These are phyloP conservation scores for Heliconius cydno DNA, from an alignment of 2,888 invertebrate species.

Conservation along the genomic window DNA sequence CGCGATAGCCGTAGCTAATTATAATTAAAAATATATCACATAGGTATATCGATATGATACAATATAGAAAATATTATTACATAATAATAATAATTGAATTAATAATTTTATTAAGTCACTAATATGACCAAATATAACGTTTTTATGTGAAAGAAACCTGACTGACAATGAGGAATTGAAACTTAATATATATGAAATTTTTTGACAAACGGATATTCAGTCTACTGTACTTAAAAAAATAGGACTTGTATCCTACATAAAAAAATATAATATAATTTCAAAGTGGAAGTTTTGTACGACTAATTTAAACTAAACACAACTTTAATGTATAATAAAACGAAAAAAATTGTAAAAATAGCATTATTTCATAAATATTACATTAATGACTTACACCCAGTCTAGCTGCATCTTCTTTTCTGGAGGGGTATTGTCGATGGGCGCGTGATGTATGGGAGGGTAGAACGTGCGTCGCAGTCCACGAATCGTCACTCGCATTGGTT, in stretches of 20 bases:
- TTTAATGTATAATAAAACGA: no score
- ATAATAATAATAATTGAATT: no score
- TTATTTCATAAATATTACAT: not conserved
- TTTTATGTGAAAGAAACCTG: not conserved
- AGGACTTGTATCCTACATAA: no score
- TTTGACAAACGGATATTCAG: no score
- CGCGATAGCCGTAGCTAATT: constrained; percentile 93
- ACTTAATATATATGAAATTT: no score
- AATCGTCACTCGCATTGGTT: constrained; percentile 92
- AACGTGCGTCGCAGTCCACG: constrained; percentile 92
- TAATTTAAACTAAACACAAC: not conserved
- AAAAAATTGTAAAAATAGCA: not conserved
- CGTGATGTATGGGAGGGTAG: constrained; percentile 93
- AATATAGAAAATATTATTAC: not conserved
- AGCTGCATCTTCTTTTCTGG: constrained; percentile 94
- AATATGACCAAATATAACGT: not conserved
- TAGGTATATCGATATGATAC: not conserved
- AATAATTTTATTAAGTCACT: no score
- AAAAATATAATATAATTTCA: not conserved
- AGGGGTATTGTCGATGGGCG: constrained; percentile 92
- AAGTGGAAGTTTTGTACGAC: not conserved
- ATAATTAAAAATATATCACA: not conserved
- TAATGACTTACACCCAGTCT: constrained; percentile 92
- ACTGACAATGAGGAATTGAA: no score
- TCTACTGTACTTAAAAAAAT: no score